Base-by-base conservation (phyloP, 2,113 vertebrate species). In the Plotosus lineatus region DNA sequence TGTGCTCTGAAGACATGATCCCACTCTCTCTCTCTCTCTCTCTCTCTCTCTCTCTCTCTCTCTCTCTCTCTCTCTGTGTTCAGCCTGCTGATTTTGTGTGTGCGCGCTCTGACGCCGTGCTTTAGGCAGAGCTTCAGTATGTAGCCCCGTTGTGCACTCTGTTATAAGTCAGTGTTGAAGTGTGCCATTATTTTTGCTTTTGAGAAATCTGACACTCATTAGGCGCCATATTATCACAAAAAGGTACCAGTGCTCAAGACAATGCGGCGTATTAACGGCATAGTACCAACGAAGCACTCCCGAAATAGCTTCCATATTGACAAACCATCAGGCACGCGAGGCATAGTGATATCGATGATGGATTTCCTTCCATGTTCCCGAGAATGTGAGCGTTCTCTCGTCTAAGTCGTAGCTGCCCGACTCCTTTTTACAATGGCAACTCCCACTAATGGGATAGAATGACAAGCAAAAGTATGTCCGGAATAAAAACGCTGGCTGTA, bases 401-500 rank as follows among this genome's bases (percentile, higher is more conserved):
- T 75, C 23, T 79, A 63, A 69, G 60, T 77, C 58, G n/a, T 21
- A 21, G 71, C 68, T 72, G 66, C 44, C 40, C 31, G 33, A 6
- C 55, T 55, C 46, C 78, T 69, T 40, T 74, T 53, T 75, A 78
- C 83, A 86, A 78, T 78, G 78, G 60, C 69, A 46, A 38, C 65
- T 58, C 17, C 1, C 5, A 60, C 28, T 56, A 72, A 44, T 36
- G 53, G 51, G 48, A 31, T 12, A 55, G 46, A 31, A 8, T 8
- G 17, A 31, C 15, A 26, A 33, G 46, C 23, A 46, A 33, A 63
- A 51, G 51, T 6, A 23, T 23, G 42, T 40, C 38, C n/a, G 89
- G 86, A 58, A 71, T 79, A 75, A 84, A 50, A 75, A 77, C n/a
- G 83, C 84, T 71, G 85, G 85, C 89, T 72, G 56, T 79, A 81